These are phyloP conservation scores for Crax fasciolata DNA, from an alignment of 2,797 vertebrate species.

Conservation along the genomic window DNA sequence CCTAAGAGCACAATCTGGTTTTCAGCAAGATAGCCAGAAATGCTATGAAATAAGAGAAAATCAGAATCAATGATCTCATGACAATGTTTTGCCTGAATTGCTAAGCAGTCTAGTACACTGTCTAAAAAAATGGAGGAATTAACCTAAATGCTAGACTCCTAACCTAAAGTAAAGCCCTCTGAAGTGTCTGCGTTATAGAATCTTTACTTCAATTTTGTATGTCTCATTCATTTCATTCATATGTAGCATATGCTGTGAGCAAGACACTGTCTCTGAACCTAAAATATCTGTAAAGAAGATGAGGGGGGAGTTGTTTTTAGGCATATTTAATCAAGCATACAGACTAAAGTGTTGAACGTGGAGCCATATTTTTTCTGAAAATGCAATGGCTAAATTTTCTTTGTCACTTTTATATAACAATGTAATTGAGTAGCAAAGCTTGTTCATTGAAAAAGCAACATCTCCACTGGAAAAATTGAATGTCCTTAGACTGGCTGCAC, in stretches of 20 bases:
- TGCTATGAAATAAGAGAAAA: not conserved
- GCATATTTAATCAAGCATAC: not conserved
- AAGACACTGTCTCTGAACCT: not conserved
- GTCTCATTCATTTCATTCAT: not conserved
- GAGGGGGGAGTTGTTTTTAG: not conserved
- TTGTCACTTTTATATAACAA: not conserved
- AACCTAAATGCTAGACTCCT: not conserved
- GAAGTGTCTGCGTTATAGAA: not conserved
- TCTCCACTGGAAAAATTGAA: not conserved
- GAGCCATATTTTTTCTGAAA: conserved; percentile 13
- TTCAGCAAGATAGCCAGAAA: not conserved
- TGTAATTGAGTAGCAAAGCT: not conserved
- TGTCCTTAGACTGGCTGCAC: not conserved
- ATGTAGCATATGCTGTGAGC: not conserved
- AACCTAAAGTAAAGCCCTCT: not conserved
- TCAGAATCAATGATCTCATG: not conserved
- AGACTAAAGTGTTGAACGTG: not conserved
- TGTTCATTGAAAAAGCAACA: not conserved
- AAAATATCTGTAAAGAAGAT: not conserved
- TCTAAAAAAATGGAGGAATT: not conserved
- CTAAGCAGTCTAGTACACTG: not conserved
- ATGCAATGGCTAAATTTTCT: not conserved
- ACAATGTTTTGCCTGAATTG: not conserved
- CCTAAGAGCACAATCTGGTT: not conserved
- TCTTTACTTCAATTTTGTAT: not conserved